Base-by-base conservation (phyloP, 2,113 vertebrate species). In the Acrocephalus arundinaceus region DNA sequence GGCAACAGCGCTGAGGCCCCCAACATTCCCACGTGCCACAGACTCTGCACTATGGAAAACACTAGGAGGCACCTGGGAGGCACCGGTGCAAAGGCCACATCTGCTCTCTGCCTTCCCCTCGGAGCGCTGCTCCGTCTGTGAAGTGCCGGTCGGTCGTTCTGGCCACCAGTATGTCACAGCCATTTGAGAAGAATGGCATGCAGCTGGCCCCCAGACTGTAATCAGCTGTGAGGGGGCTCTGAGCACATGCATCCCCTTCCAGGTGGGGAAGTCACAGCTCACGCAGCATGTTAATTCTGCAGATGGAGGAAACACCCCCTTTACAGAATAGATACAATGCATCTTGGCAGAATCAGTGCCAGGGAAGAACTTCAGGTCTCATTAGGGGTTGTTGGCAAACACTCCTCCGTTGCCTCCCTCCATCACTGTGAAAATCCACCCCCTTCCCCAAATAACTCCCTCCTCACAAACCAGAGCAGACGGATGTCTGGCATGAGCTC, bases 141-240 rank as follows among this genome's bases (percentile, higher is more conserved):
- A 62, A 68, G 59, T 2, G 68, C 30, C 45, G 16, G 31, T 22
- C 45, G 16, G 31, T 22, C 9, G 13, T 5, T n/a, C 19, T 39
- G 68, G 37, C 33, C 89, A 48, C 85, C 39, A 35, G 15, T 1
- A 3, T 9, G 70, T 22, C 43, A 55, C 3, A 52, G 70, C 39
- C 4, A 2, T 25, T 27, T 2, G 18, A 23, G 22, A n/a, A 25
- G 37, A 22, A 54, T 0, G 4, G 59, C 33, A 20, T 0, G 3
- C 51, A 65, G 72, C 63, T 57, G 63, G 77, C 37, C 59, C 63
- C 89, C 73, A 19, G 73, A 37, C 41, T 58, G 45, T 88, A 79
- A 68, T 22, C 31, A 8, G 46, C 80, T 72, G 27, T 13, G 68
- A 87, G 81, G 67, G 6, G 7, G 51, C 37, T 87, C 91, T 71